Conservation (phyloP, 2,888 invertebrate genomes). For the Luperina nickerlii region DNA sequence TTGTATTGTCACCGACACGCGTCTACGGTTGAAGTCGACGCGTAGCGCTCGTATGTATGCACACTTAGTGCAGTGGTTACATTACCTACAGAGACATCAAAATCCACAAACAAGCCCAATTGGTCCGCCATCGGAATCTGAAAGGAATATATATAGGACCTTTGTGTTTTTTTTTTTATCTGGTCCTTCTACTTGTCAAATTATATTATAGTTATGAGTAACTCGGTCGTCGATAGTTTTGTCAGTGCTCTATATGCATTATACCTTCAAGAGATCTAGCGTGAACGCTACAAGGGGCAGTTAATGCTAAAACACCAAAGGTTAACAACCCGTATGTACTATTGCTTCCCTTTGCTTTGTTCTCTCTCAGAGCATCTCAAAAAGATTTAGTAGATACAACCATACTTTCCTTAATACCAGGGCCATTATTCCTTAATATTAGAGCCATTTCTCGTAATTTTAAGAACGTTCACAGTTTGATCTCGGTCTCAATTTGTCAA, state of each 20-base stretch:
- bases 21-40: too few relatives aligned
- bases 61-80: too few relatives aligned
- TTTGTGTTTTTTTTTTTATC: neutral
- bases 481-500: too few relatives aligned
- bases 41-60: too few relatives aligned
- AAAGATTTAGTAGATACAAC: neutral
- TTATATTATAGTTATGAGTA: neutral
- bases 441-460: too few relatives aligned
- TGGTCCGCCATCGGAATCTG: neutral
- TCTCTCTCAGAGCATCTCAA: neutral
- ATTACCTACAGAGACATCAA: neutral
- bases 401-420: neutral
- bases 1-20: too few relatives aligned
- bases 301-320: constrained; percentile 1
- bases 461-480: too few relatives aligned
- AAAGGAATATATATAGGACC: too few relatives aligned
- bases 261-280: neutral
- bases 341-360: constrained; percentile 6
- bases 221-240: neutral
- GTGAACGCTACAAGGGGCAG: neutral
- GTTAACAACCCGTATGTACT: neutral
- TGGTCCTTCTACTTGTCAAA: neutral
- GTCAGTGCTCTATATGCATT: too few relatives aligned
- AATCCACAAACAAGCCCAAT: neutral
- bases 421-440: too few relatives aligned